phyloP scores from a whole-genome alignment of 1,140 invertebrate genomes.

The Drosophila kurseongensis region DNA sequence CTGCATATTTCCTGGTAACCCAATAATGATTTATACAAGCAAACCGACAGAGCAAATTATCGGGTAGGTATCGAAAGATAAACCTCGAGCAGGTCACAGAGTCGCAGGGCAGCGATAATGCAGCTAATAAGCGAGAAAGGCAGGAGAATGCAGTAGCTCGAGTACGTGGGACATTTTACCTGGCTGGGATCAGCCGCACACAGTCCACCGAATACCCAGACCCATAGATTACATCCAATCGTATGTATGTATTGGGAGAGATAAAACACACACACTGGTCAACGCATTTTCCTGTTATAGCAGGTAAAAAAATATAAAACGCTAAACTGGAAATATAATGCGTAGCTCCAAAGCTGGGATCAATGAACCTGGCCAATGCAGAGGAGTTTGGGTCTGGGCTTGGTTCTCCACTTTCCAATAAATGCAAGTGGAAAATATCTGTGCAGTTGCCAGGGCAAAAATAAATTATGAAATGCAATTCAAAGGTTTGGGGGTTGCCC shows the following conservation, averaged over 20 bases:
- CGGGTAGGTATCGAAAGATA: constrained; percentile 46
- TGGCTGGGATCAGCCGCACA: constrained; percentile 41
- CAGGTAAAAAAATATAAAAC: constrained; percentile 80
- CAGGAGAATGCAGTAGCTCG: constrained; percentile 60
- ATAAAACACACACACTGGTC: constrained; percentile 59
- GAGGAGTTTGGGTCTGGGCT: constrained; percentile 46
- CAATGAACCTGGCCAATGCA: constrained; percentile 65
- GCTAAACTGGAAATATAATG: constrained; percentile 79
- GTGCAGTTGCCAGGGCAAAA: constrained; percentile 48
- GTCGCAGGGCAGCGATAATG: constrained; percentile 59
- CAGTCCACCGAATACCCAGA: constrained; percentile 7
- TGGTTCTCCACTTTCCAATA: constrained; percentile 58
- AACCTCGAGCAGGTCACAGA: constrained; percentile 37
- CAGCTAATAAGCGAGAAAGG: constrained; percentile 62
- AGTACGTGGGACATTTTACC: constrained; percentile 54
- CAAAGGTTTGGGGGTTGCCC: constrained; percentile 13
- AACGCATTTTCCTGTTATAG: constrained; percentile 73
- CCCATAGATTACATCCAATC: constrained; percentile 35
- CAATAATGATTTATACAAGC: constrained; percentile 49
- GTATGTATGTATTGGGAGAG: constrained; percentile 27
- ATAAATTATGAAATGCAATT: constrained; percentile 52
- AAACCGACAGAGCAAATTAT: constrained; percentile 28
- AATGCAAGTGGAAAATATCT: constrained; percentile 39
- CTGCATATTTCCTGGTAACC: constrained; percentile 40
- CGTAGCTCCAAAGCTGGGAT: constrained; percentile 75